Evolutionary conservation across 2,113 vertebrate species (phyloP), one percentile per base, ranked within the genome.

Genomic region (Lates calcarifer): DNA sequence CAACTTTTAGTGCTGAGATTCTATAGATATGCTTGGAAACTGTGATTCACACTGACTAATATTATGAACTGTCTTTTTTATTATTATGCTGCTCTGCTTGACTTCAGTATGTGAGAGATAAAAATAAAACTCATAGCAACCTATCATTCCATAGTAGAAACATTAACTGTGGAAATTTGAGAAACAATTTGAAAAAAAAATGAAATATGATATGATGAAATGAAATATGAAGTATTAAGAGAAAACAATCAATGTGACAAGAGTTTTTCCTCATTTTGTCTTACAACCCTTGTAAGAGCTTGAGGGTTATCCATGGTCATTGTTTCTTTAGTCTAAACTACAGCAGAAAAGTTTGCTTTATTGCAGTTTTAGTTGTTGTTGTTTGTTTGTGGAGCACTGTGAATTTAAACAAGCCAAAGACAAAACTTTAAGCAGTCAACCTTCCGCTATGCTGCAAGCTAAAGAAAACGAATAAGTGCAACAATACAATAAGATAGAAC

Each of bases 191-290:
- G n/a, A 35, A 35, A 35, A 35, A 35, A 35, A 35, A 8, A 84
- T 86, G 72, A 87, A 90, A 85, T 77, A 61, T 80, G 73, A 79
- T 79, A 14, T 41, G 39, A 41, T 41, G n/a, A 35, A 8, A 84
- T 86, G 72, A 87, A 90, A 85, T 77, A 61, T 80, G 73, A 29
- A 82, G 43, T 69, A 37, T 18, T 65, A 77, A 37, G 55, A 71
- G 57, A 86, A 89, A 84, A 88, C 60, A 81, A 85, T 90, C 79
- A 68, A 85, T 82, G 77, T 28, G 41, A 74, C 56, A 53, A 56
- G 39, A 61, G 26, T 33, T 24, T 53, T 53, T 13, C 47, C 22
- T 71, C 76, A 47, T 75, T 51, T 76, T 29, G 79, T 65, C 74
- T 84, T 41, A 24, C 63, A 86, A 75, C 49, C 55, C 41, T 73